Evolutionary conservation across 1,140 invertebrate genomes (phyloP), one percentile per base, ranked within the genome.

Genomic region (Andricus grossulariae): DNA sequence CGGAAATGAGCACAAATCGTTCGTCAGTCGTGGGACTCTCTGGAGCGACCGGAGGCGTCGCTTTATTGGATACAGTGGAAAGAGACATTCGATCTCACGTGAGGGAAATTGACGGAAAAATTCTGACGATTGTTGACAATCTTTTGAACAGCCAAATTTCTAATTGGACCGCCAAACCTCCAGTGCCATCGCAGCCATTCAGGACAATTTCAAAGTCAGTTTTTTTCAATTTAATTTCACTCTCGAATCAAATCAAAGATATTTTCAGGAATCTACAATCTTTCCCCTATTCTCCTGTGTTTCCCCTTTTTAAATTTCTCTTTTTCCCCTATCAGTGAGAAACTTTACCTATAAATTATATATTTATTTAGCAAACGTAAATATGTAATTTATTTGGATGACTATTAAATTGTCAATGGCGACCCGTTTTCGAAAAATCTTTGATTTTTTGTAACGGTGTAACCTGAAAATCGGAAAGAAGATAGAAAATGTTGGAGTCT

Each of bases 131-230:
- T 84, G 96, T 99, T 70, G 96, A 95, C 83, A 96, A 95, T 84
- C 94, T 98, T 82, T 90, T 98, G 18, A 93, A 93, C 50, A 93
- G 93, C 71, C 96, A 97, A 86, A 91, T 98, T 78, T 92, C 92
- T 16, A 93, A 93, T 80, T 99, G 98, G 98, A 97, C 98, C 88
- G 97, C 98, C 0, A 96, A 97, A 86, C 97, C 98, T 25, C 98
- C 98, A 3, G 96, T 99, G 81, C 98, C 98, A 49, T 99, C 98
- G 3, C 94, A 95, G 84, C 95, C 95, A 84, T 99, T 99, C 90
- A 94, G 97, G 79, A 96, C 95, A 91, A 97, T 99, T 86, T 98
- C 97, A 72, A 93, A 90, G 92, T 92, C 87, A 83, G 74, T 72
- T 73, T 16, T 50, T 16, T 50, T 71, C n/a, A 50, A 57, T 54